Base-by-base conservation (phyloP, 2,888 invertebrate genomes). In the Leptopilina myrica region DNA sequence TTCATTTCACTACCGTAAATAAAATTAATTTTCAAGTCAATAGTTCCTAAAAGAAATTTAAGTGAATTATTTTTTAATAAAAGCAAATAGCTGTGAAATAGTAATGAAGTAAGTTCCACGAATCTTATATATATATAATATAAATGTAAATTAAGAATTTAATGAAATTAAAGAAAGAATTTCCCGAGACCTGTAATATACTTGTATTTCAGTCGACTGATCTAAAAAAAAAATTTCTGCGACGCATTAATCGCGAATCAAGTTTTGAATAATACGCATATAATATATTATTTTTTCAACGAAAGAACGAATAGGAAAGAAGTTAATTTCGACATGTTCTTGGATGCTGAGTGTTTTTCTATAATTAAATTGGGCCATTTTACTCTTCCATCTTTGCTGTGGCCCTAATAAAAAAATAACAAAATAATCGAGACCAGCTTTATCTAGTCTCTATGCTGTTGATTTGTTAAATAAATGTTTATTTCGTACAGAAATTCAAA, bases 401-500 rank as follows among this genome's bases (percentile, higher is more conserved):
- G 56, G 53, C 73, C 73, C 56, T 33, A 33, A 59, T 8, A n/a
- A 73, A 73, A 49, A 43, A 43, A 43, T n/a, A 43, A 43, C 6
- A 43, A 43, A 43, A 43, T 73, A 69, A 53, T 56, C 53, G 56
- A 73, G 56, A 73, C 73, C 56, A 73, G 73, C 53, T 5, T 73
- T 33, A 56, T 14, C 56, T 56, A 56, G 56, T 73, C 73, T 73
- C 56, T 73, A 33, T 73, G 56, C 40, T 73, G 73, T 73, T 73
- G 73, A 73, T 73, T 73, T 73, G 56, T 73, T 73, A 40, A 73
- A 73, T 73, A 73, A 73, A 73, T 73, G 73, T 73, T 73, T 73
- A 73, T 73, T 73, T 73, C 73, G 40, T 73, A 73, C 73, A 73
- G 40, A 40, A 73, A 73, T n/a, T 69, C 40, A 9, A 62, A 20